Conservation (phyloP, 1,140 invertebrate genomes). For the Philaenus spumarius region DNA sequence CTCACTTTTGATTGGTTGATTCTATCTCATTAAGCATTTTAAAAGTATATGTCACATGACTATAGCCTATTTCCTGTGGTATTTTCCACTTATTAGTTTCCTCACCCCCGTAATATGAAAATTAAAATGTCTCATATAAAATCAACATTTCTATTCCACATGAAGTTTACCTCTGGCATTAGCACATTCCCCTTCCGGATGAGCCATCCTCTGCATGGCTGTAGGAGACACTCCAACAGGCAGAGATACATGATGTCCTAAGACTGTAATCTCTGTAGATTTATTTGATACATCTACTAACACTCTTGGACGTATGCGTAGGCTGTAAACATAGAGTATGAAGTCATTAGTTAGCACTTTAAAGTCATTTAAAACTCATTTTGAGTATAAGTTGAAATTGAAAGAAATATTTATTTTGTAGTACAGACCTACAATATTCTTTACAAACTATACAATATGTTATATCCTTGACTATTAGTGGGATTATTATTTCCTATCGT, state of each 20-base stretch:
- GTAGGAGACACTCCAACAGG: conserved; percentile 86
- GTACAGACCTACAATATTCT: neutral
- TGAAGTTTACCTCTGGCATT: conserved; percentile 75
- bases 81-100: no score
- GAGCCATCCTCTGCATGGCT: conserved; percentile 90
- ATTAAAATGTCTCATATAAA: no score
- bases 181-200: conserved; percentile 82
- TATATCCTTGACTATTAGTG: no score
- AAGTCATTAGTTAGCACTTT: no score
- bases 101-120: no score
- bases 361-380: neutral
- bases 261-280: conserved; percentile 53
- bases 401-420: neutral
- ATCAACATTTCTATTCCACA: no score
- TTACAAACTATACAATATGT: no score
- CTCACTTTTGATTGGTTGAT: no score
- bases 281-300: conserved; percentile 66
- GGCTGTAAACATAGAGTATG: conserved; percentile 45
- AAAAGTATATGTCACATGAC: no score
- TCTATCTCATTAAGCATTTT: no score
- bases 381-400: neutral
- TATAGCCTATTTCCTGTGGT: no score
- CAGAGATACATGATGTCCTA: conserved; percentile 63
- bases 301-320: conserved; percentile 70
- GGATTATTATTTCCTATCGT: no score